Evolutionary conservation across 2,797 vertebrate genomes (phyloP).

Genomic region (Fistularia commersonii): DNA sequence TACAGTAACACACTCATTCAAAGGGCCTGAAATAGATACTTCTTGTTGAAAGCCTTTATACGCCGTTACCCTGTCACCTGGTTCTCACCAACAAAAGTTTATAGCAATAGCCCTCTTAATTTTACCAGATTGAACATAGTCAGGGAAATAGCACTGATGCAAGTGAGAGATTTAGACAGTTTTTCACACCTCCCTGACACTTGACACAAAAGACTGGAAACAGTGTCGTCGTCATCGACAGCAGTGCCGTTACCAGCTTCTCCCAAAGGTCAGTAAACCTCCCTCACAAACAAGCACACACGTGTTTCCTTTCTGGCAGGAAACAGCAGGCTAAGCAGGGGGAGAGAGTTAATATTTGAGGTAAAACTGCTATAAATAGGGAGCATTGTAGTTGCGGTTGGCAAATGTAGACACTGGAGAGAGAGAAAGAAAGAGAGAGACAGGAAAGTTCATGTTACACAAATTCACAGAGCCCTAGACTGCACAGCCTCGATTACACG

Average conservation of each 20-base stretch:
- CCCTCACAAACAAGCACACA: slow-evolving; percentile 24
- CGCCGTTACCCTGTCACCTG: slow-evolving; percentile 18
- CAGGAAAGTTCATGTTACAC: slow-evolving; percentile 50
- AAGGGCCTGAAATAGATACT: slow-evolving; percentile 29
- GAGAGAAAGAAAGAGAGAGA: slow-evolving; percentile 28
- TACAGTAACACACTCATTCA: slow-evolving; percentile 29
- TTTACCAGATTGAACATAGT: too few species aligned
- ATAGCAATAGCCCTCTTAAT: too few species aligned
- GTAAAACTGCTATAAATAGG: slow-evolving; percentile 72
- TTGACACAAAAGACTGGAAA: slow-evolving; percentile 50
- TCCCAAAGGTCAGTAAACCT: slow-evolving; percentile 56
- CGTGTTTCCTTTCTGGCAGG: slow-evolving; percentile 64
- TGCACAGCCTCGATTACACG: slow-evolving; percentile 48
- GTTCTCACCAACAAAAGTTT: slow-evolving; percentile 12
- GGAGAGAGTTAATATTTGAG: slow-evolving; percentile 67
- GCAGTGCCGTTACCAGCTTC: slow-evolving; percentile 33
- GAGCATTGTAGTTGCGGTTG: slow-evolving; percentile 60
- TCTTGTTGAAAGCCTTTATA: slow-evolving; percentile 3
- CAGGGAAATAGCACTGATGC: neutral
- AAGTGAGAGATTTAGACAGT: slow-evolving; percentile 9
- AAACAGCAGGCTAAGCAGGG: slow-evolving; percentile 50
- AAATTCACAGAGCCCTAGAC: slow-evolving; percentile 45
- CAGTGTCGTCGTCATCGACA: slow-evolving; percentile 46
- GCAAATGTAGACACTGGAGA: slow-evolving; percentile 33
- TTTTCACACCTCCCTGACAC: slow-evolving; percentile 39